Base-by-base conservation (phyloP, 2,888 invertebrate genomes). In the Schizotus pectinicornis region DNA sequence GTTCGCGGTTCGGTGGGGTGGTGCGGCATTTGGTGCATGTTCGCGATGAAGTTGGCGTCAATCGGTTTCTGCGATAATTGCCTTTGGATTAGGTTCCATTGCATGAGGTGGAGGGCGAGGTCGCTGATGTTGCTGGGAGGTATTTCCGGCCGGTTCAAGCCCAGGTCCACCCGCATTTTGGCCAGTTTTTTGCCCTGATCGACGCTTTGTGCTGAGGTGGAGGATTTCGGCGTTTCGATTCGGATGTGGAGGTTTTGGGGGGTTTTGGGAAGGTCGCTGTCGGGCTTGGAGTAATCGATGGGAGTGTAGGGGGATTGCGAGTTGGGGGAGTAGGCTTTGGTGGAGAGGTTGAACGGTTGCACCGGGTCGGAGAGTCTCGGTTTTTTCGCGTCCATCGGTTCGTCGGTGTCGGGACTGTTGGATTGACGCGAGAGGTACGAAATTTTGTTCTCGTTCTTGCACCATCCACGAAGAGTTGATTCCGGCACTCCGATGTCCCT, bases 401-500 rank as follows among this genome's bases (percentile, higher is more conserved):
- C 85, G 70, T 85, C 85, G 38, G 88, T 89, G 66, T 90, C 90
- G 1, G 89, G 88, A 6, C 88, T 88, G 47, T 36, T 30, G 39
- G 89, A 87, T 70, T 89, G 86, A 7, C 88, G 83, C 30, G 89
- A 88, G 73, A 88, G 87, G 76, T 88, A 85, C 64, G 88, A 79
- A 2, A 87, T 81, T 77, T 92, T 92, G 70, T 90, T 88, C 74
- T 92, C 91, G 74, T 91, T 90, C 78, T 93, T 93, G 80, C 92
- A 93, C 93, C 93, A 93, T 56, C 93, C 93, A 2, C 93, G 84
- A 9, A 93, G 81, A 6, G 93, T 93, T 1, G 92, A 92, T 78
- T 93, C 93, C 0, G 93, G 92, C 11, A 93, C 92, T 33, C 92
- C 91, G 74, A 92, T 91, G 76, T 92, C 91, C 2, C 92, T 83